A percentile compares a stretch with the other conserved stretches of the same genome.
These are phyloP conservation scores for Acrossocheilus fasciatus DNA, from an alignment of 2,797 vertebrate genomes.

Conservation along the genomic window DNA sequence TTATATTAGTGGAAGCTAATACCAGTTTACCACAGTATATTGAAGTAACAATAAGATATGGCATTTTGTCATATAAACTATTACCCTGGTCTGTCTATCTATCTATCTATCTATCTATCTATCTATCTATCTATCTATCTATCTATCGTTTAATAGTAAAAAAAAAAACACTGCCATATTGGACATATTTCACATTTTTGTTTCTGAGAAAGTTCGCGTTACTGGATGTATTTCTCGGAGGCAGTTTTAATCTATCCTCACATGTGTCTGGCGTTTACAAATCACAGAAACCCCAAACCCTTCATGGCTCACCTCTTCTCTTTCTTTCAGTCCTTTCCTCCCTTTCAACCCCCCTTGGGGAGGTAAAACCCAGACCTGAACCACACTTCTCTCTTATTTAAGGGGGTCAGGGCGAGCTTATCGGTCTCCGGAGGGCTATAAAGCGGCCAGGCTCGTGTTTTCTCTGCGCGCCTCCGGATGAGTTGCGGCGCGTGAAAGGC, in stretches of 20 bases:
- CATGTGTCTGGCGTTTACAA: conserved; percentile 30
- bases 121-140: too few species aligned
- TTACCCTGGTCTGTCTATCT: too few species aligned
- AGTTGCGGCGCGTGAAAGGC: conserved; percentile 76
- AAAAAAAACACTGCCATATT: neutral
- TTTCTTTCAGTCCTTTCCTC: conserved; percentile 37
- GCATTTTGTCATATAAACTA: too few species aligned
- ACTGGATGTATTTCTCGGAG: neutral
- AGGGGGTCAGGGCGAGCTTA: conserved; percentile 53
- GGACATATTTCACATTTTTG: neutral
- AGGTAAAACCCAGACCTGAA: conserved; percentile 64
- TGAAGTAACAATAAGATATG: too few species aligned
- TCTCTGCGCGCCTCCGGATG: conserved; percentile 71
- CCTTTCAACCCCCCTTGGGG: conserved; percentile 42
- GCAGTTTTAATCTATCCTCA: conserved; percentile 15
- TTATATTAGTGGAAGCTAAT: too few species aligned
- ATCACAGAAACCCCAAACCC: conserved; percentile 48
- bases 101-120: too few species aligned
- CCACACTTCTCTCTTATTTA: conserved; percentile 61
- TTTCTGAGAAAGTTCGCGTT: neutral
- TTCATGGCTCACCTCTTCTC: conserved; percentile 45
- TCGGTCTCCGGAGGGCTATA: conserved; percentile 69
- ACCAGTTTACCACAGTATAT: too few species aligned
- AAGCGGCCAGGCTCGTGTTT: conserved; percentile 70
- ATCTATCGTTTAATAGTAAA: too few species aligned